A percentile compares a stretch with the other conserved stretches of the same genome.
These are phyloP conservation scores for Actenoides lindsayi DNA, from an alignment of 2,113 vertebrate genomes.

Conservation along the genomic window DNA sequence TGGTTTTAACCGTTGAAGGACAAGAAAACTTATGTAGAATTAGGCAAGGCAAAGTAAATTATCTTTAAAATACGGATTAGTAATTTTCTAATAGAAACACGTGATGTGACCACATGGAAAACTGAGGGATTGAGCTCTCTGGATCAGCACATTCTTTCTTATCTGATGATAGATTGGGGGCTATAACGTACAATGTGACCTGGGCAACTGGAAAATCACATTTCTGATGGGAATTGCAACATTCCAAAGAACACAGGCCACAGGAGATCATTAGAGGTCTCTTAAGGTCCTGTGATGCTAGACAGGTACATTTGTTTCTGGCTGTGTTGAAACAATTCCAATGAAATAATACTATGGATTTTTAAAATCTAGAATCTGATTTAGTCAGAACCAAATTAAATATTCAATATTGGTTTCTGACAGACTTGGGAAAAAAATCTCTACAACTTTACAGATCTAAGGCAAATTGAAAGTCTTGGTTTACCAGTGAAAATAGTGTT, in stretches of 20 bases:
- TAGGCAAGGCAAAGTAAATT: not conserved
- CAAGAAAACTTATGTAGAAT: not conserved
- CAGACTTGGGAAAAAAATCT: not conserved
- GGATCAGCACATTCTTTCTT: not conserved
- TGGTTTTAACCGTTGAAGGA: not conserved
- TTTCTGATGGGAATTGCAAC: not conserved
- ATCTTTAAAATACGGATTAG: not conserved
- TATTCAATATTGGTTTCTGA: not conserved
- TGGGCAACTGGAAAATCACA: not conserved
- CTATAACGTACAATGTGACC: accelerated
- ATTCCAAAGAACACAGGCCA: not conserved
- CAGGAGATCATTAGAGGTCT: accelerated
- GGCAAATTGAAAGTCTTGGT: not conserved
- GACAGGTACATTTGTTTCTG: not conserved
- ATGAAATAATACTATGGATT: not conserved
- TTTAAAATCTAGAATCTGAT: not conserved
- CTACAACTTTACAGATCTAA: not conserved
- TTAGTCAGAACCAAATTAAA: not conserved
- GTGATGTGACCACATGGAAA: not conserved
- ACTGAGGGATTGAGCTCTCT: not conserved
- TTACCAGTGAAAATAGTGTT: not conserved
- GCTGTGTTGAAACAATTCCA: not conserved
- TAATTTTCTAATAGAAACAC: not conserved
- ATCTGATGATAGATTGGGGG: accelerated
- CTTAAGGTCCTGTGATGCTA: not conserved